A percentile compares a stretch with the other conserved stretches of the same genome.
Conservation (phyloP, 2,797 vertebrate species). For the Arnoldichthys spilopterus region DNA sequence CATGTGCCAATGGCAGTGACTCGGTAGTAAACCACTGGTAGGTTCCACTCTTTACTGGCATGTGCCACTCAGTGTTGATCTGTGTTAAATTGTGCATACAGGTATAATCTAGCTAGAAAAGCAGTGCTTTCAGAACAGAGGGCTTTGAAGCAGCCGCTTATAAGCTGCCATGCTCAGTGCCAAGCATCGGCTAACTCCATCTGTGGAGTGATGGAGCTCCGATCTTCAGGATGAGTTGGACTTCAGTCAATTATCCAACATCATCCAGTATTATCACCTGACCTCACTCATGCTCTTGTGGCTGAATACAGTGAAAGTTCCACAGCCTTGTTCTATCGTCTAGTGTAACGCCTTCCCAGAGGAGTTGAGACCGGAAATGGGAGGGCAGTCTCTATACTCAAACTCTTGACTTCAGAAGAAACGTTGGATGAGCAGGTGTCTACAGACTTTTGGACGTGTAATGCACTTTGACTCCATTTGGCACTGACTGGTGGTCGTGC, state of each 20-base stretch:
- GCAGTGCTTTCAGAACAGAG: not conserved
- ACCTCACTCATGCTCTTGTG: not conserved
- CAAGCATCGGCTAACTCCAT: not conserved
- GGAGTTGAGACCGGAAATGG: not conserved
- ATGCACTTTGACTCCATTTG: not conserved
- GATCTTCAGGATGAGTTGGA: too few relatives aligned
- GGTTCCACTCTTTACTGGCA: too few relatives aligned
- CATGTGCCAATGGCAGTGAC: too few relatives aligned
- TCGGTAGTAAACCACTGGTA: too few relatives aligned
- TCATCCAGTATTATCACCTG: too few relatives aligned
- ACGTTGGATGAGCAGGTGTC: too few relatives aligned
- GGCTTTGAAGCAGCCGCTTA: not conserved
- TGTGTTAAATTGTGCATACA: not conserved
- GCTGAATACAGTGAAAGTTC: not conserved
- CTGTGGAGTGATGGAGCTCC: not conserved
- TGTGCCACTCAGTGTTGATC: too few relatives aligned
- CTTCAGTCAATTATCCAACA: too few relatives aligned
- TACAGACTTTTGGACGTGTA: too few relatives aligned
- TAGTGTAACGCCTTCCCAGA: not conserved
- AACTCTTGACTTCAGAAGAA: too few relatives aligned
- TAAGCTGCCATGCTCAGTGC: not conserved
- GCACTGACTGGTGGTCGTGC: not conserved
- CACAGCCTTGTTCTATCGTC: not conserved
- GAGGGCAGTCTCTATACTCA: too few relatives aligned
- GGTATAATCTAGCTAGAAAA: not conserved